Percentiles rank a stretch among this genome's conserved stretches.
Evolutionary conservation across 1,140 invertebrate genomes (phyloP).

Genomic region (Pseudomyrmex sp.): DNA sequence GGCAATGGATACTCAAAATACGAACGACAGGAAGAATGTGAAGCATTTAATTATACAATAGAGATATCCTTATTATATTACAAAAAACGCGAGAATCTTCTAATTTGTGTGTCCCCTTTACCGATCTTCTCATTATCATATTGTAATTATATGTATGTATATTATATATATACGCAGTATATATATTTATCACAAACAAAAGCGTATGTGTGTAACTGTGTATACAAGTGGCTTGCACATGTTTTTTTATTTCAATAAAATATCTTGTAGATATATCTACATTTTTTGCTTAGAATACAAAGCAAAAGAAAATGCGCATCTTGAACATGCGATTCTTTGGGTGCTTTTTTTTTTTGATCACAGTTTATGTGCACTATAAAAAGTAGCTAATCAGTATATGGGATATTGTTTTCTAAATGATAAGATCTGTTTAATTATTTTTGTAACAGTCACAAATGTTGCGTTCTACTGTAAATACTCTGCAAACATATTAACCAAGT

Average conservation of each 20-base stretch:
- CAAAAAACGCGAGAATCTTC: slow-evolving; percentile 16
- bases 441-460: neutral
- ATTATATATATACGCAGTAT: neutral
- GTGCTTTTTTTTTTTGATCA: neutral
- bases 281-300: slow-evolving; percentile 31
- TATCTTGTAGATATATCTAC: slow-evolving; percentile 62
- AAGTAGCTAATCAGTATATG: neutral
- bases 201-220: slow-evolving; percentile 57
- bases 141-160: slow-evolving; percentile 40
- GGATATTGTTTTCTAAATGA: neutral
- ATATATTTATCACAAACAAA: slow-evolving; percentile 48
- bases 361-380: slow-evolving; percentile 16
- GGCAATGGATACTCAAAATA: neutral
- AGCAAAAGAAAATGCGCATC: slow-evolving; percentile 27
- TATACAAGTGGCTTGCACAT: slow-evolving; percentile 57
- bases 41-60: slow-evolving; percentile 17
- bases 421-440: slow-evolving; percentile 15
- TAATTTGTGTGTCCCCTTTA: slow-evolving; percentile 41
- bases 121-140: slow-evolving; percentile 38
- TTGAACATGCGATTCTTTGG: slow-evolving; percentile 23
- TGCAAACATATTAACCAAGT: slow-evolving; percentile 51
- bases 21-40: neutral
- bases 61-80: neutral
- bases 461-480: neutral
- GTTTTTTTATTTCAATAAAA: slow-evolving; percentile 27